Evolutionary conservation across 2,888 invertebrate species (phyloP), one percentile per base, ranked within the genome.

Genomic region (Lagria hirta): DNA sequence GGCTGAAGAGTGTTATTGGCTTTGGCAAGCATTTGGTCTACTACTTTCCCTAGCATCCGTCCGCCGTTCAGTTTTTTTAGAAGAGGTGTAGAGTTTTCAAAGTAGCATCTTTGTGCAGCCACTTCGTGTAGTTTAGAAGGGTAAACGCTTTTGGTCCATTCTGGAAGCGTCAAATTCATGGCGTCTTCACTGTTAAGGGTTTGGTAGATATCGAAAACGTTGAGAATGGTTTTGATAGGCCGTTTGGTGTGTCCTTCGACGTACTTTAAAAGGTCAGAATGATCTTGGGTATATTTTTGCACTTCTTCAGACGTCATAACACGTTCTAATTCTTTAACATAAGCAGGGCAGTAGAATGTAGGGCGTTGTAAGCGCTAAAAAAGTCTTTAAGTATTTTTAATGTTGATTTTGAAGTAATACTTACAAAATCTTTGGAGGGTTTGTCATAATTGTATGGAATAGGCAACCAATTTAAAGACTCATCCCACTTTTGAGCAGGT

Each of bases 381-480:
- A 33, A 28, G 3, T 1, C n/a, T n/a, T 2, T 8, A 17, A 28
- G 11, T 23, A 10, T 34, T n/a, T 27, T 11, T 26, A 3, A 26
- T 6, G 3, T 12, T 22, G 3, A 4, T 22, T 29, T 15, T 15
- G 22, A 7, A 42, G 24, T 8, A 22, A 16, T 27, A 29, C 57
- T 58, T 62, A 68, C 69, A 37, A 57, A 63, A 51, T 70, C 70
- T 4, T 49, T 29, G 8, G 51, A 26, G 8, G 57, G 42, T 38
- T 59, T 58, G 10, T 65, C 62, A 38, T 61, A 67, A 13, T 62
- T 43, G 30, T 60, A 58, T 0, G 84, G 82, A 40, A 84, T 77
- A 1, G 83, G 83, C 52, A 79, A 77, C 83, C 83, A 83, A 2
- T 65, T 52, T 5, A 82, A 51, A 24, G 60, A 46, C 4, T 61